These are phyloP conservation scores for Drosophila neotestacea DNA, from an alignment of 2,888 invertebrate species.

Conservation along the genomic window DNA sequence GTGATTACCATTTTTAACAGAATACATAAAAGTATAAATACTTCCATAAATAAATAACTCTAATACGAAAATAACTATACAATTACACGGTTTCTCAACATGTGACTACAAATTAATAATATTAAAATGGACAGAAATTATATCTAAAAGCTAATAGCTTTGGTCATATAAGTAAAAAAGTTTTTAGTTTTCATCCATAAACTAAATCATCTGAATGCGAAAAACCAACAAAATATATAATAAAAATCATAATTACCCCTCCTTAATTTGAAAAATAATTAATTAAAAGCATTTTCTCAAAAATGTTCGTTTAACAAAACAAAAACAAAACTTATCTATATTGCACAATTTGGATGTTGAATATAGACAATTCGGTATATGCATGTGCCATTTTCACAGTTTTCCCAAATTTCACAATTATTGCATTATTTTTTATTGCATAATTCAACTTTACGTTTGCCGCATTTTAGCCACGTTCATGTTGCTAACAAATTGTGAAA, in stretches of 20 bases:
- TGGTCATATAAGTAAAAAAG: neutral
- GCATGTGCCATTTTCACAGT: slow-evolving; percentile 43
- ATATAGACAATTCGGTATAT: slow-evolving; percentile 2
- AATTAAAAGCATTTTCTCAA: slow-evolving; percentile 16
- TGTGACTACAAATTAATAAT: neutral
- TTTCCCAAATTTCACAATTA: slow-evolving; percentile 60
- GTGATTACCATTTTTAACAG: neutral
- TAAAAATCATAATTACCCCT: slow-evolving; percentile 12
- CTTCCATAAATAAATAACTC: neutral
- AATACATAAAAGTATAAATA: neutral
- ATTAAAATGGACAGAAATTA: neutral
- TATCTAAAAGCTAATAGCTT: neutral
- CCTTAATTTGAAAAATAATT: slow-evolving; percentile 29
- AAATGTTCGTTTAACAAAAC: slow-evolving; percentile 11
- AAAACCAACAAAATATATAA: neutral
- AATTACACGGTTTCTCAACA: no score
- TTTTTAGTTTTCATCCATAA: neutral
- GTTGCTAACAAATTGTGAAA: slow-evolving; percentile 69
- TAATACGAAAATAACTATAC: no score
- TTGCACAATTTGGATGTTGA: slow-evolving; percentile 15
- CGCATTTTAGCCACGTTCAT: slow-evolving; percentile 78
- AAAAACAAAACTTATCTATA: slow-evolving; percentile 20
- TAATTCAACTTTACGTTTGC: slow-evolving; percentile 77
- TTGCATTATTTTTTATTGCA: slow-evolving; percentile 77
- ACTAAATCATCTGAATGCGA: neutral